These are phyloP conservation scores for Smittia aterrima DNA, from an alignment of 2,888 invertebrate species.

Conservation along the genomic window DNA sequence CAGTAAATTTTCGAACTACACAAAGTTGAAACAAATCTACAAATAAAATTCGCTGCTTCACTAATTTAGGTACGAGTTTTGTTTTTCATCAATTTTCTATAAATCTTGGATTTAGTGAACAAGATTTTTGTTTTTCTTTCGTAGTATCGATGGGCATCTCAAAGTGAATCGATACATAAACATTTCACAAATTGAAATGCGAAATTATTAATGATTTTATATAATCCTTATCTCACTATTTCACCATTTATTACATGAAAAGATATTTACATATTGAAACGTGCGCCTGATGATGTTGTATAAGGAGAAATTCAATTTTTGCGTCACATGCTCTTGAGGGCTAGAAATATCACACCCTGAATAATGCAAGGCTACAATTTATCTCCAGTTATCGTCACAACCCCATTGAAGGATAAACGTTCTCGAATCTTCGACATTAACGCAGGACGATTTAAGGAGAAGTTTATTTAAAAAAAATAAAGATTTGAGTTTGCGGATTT, in stretches of 20 bases:
- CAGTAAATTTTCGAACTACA: background rate
- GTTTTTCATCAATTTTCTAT: conserved; percentile 18
- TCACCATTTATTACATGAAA: conserved; percentile 38
- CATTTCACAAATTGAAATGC: background rate
- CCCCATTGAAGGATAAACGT: no score
- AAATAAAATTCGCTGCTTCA: background rate
- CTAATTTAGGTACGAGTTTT: conserved; percentile 40
- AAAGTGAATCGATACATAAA: background rate
- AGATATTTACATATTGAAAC: conserved; percentile 36
- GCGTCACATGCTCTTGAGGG: no score
- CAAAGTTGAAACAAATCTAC: background rate
- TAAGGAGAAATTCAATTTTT: background rate
- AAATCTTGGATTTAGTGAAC: conserved; percentile 20
- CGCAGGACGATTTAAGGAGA: no score
- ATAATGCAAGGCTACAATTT: no score
- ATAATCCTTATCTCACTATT: conserved; percentile 27
- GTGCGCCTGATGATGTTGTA: background rate
- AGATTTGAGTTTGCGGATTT: no score
- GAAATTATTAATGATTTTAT: conserved; percentile 30
- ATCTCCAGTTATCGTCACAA: no score
- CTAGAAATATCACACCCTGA: no score
- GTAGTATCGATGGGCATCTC: background rate
- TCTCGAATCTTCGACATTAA: no score
- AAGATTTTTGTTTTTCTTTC: conserved; percentile 25
- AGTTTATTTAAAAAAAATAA: no score